A percentile compares a stretch with the other conserved stretches of the same genome.
These are phyloP conservation scores for Dendrolimus kikuchii DNA, from an alignment of 1,140 invertebrate species.

Conservation along the genomic window DNA sequence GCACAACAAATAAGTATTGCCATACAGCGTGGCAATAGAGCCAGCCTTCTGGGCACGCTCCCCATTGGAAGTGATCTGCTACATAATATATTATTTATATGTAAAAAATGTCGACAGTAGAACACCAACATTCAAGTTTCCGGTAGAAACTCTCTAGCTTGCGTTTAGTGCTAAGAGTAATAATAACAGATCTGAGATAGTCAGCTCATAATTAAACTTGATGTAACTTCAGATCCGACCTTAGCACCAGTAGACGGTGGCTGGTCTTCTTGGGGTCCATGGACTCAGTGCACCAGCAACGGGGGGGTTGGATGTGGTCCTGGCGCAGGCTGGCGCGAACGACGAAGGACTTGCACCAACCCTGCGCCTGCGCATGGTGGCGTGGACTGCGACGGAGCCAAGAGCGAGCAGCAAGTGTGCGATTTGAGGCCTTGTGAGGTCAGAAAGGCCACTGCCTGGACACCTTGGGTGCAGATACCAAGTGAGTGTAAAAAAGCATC, in stretches of 20 bases:
- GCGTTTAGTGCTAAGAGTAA: no score
- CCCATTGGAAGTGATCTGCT: no score
- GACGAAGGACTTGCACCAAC: slow-evolving; percentile 36
- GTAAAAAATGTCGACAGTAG: no score
- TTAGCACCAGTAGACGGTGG: slow-evolving; percentile 78
- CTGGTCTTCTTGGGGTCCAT: slow-evolving; percentile 83
- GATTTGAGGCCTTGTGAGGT: slow-evolving; percentile 79
- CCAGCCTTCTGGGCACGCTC: no score
- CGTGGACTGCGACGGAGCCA: slow-evolving; percentile 77
- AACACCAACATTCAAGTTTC: no score
- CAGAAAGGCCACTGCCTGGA: slow-evolving; percentile 80
- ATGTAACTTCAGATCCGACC: slow-evolving; percentile 48
- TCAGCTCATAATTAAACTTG: neutral
- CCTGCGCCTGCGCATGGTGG: slow-evolving; percentile 59
- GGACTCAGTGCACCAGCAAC: slow-evolving; percentile 75
- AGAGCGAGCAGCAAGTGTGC: slow-evolving; percentile 78
- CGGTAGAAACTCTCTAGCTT: no score
- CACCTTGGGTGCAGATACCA: slow-evolving; percentile 78
- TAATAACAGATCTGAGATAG: no score
- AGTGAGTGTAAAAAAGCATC: slow-evolving; percentile 32
- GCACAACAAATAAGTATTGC: no score
- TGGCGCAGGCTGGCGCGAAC: slow-evolving; percentile 50
- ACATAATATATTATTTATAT: no score
- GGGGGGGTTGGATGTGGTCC: slow-evolving; percentile 68
- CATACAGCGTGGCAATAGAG: no score